Evolutionary conservation across 2,888 invertebrate genomes (phyloP).

Genomic region (Ptilodon capucinus): DNA sequence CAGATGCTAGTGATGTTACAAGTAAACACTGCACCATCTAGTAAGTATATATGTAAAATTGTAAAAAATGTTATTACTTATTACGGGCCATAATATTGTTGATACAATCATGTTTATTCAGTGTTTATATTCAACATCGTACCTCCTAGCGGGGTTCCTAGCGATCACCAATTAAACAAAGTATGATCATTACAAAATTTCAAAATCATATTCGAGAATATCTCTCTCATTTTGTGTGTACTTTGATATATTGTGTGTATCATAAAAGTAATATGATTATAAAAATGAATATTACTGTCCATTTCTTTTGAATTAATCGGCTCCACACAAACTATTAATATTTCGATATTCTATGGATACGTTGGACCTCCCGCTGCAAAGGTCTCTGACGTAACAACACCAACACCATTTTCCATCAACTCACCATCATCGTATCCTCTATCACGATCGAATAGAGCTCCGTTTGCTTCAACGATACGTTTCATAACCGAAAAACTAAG

Average conservation of each 20-base stretch:
- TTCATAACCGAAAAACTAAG: constrained; percentile 19
- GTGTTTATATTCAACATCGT: neutral
- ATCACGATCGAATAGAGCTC: constrained; percentile 38
- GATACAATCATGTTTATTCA: neutral
- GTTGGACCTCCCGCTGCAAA: constrained; percentile 63
- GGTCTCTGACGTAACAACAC: constrained; percentile 42
- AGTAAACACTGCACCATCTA: neutral
- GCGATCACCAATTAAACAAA: constrained; percentile 24
- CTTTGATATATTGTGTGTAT: constrained; percentile 36
- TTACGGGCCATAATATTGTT: neutral
- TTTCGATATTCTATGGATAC: constrained; percentile 53
- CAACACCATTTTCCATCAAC: constrained; percentile 14
- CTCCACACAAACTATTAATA: constrained; percentile 60
- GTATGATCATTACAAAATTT: constrained; percentile 11
- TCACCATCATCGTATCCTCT: constrained; percentile 22
- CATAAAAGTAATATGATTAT: constrained; percentile 45
- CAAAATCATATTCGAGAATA: constrained; percentile 7
- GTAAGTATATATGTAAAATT: neutral
- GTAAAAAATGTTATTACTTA: neutral
- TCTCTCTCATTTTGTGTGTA: constrained; percentile 15
- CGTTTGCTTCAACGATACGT: constrained; percentile 29
- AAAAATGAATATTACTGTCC: constrained; percentile 52
- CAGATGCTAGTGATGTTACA: neutral
- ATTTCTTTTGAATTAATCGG: constrained; percentile 56
- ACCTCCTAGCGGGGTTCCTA: constrained; percentile 14